Percentiles rank a stretch among this genome's conserved stretches.
These are phyloP conservation scores for Cactoblastis cactorum DNA, from an alignment of 2,888 invertebrate species.

Conservation along the genomic window DNA sequence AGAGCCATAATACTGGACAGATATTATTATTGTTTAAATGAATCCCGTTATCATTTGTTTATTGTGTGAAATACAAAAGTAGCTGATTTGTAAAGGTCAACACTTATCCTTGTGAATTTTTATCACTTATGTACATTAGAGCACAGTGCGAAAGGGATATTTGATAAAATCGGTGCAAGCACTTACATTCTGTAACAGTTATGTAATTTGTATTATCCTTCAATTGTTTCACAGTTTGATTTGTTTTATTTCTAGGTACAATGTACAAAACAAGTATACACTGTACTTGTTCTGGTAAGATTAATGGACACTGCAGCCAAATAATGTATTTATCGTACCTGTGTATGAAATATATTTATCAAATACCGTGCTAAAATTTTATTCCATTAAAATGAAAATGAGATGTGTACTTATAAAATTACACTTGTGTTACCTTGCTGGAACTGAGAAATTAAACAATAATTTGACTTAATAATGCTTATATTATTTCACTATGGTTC, in stretches of 20 bases:
- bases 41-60: too few species aligned
- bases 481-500: slow-evolving; percentile 6
- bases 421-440: slow-evolving; percentile 4
- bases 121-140: too few species aligned
- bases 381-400: slow-evolving; percentile 1
- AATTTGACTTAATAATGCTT: slow-evolving; percentile 10
- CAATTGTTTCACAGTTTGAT: neutral
- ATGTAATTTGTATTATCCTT: too few species aligned
- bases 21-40: too few species aligned
- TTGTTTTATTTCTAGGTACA: slow-evolving; percentile 1
- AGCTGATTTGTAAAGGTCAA: too few species aligned
- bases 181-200: too few species aligned
- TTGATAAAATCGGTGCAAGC: too few species aligned
- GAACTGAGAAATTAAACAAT: slow-evolving; percentile 13
- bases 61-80: too few species aligned
- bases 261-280: too few species aligned
- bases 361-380: neutral
- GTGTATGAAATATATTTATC: slow-evolving; percentile 1
- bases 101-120: too few species aligned
- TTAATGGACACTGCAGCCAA: slow-evolving; percentile 4
- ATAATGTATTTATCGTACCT: neutral
- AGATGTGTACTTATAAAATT: neutral
- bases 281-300: slow-evolving; percentile 3
- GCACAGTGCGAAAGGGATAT: too few species aligned
- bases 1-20: too few species aligned